These are phyloP conservation scores for Apogon hyalosoma DNA, from an alignment of 2,797 vertebrate species.

Conservation along the genomic window DNA sequence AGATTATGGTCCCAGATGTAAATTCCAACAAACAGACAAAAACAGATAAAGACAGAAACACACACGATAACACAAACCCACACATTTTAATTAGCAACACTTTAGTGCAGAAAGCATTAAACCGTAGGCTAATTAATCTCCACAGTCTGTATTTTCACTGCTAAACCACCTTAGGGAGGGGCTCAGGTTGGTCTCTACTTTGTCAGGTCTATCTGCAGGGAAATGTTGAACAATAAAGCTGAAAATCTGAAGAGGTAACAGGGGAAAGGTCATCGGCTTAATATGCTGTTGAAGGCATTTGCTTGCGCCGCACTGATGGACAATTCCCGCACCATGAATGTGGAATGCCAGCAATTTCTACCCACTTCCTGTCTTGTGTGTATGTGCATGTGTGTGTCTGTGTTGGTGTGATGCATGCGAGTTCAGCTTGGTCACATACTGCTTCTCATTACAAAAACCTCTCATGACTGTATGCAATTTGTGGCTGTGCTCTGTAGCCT, in stretches of 20 bases:
- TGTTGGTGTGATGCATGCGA: constrained; percentile 31
- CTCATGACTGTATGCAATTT: constrained; percentile 78
- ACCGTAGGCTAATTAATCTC: constrained; percentile 69
- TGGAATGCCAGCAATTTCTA: constrained; percentile 51
- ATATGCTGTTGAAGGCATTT: constrained; percentile 57
- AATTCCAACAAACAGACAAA: constrained; percentile 30
- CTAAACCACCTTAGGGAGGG: constrained; percentile 43
- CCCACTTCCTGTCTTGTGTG: constrained; percentile 40
- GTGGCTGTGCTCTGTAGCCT: constrained; percentile 63
- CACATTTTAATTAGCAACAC: constrained; percentile 68
- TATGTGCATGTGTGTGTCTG: constrained; percentile 33
- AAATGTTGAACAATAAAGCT: constrained; percentile 61
- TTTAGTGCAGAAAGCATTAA: constrained; percentile 59
- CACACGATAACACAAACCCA: constrained; percentile 28
- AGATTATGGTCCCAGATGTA: constrained; percentile 34
- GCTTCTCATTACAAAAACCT: constrained; percentile 74
- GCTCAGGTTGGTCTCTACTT: constrained; percentile 34
- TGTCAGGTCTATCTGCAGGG: constrained; percentile 47
- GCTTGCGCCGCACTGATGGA: constrained; percentile 38
- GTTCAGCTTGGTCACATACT: constrained; percentile 66
- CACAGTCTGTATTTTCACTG: constrained; percentile 60
- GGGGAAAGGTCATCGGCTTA: constrained; percentile 52
- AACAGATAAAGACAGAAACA: constrained; percentile 15
- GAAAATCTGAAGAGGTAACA: constrained; percentile 35
- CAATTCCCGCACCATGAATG: constrained; percentile 40